Evolutionary conservation across 2,888 invertebrate species (phyloP), one percentile per base, ranked within the genome.

Genomic region (Taphrorychus bicolor): DNA sequence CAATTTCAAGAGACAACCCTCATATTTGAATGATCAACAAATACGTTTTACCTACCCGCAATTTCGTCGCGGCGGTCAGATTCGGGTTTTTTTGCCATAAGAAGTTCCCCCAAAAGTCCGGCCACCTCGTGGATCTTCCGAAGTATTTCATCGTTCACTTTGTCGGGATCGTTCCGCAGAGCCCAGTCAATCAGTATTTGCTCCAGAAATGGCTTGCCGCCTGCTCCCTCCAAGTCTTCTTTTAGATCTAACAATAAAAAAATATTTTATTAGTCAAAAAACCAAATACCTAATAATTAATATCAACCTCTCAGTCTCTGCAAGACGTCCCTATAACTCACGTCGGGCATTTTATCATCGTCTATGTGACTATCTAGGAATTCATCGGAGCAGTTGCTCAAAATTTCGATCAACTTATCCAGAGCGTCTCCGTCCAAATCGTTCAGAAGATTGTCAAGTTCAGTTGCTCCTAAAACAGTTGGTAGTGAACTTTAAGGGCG

Each of bases 141-240:
- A n/a, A 75, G 54, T 4, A 78, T 57, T 16, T 70, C 64, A 7
- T 75, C 72, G 60, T 77, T 72, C 0, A 79, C 74, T 19, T 75
- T 67, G 1, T 78, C 75, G 1, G 77, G 78, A 7, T 76, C 74
- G 57, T 76, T 76, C 22, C 66, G 69, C 42, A 66, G 66, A 0
- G 77, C 77, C 80, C 80, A 80, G 5, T 76, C 73, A 4, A 75
- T 70, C 71, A 80, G 71, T 14, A 74, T 69, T 18, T 76, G 59
- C 65, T 78, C 78, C 48, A 80, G 59, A 41, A 69, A 59, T 1
- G 71, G 51, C 59, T 71, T 70, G 41, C 62, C 66, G n/a, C 51
- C 58, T 17, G 16, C 64, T 48, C n/a, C 23, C 14, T 16, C 9
- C 41, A 61, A 5, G 14, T 40, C 54, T 0, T 64, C 42, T 49